Base-by-base conservation (phyloP, 2,113 vertebrate genomes). In the Corythaixoides concolor region DNA sequence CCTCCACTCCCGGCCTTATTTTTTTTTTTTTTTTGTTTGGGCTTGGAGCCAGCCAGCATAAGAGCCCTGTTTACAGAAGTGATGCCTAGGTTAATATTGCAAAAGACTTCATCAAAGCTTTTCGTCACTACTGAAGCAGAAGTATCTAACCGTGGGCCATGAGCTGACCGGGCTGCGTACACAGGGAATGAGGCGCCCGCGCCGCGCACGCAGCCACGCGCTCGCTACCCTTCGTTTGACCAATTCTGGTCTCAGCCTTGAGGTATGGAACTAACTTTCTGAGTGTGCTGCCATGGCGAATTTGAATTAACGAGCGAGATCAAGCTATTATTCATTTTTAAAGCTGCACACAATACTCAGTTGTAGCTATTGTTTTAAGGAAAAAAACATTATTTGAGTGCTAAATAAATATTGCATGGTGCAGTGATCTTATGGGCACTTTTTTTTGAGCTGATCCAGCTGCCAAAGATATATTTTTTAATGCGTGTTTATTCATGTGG, bases 41-140 rank as follows among this genome's bases (percentile, higher is more conserved):
- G 90, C 92, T 4, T 33, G 3, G 15, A 76, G 82, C 93, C 93
- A 88, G 78, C 22, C 60, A 2, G 87, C 82, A 12, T 41, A 33
- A 81, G 83, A 93, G 76, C 86, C 86, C 93, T 86, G 90, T 93
- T 94, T 90, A 52, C 89, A 92, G 76, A 89, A 92, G 78, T 49
- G 56, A 88, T 93, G 90, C 92, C 76, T 66, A 68, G 88, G 79
- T 92, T 90, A 81, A 90, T 43, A 67, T 81, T 84, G 86, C 92
- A 90, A 90, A 84, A 89, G 92, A 18, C 83, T 93, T 50, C 73
- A 87, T 81, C 64, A 81, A 84, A 86, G 90, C 56, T 76, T 68
- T 60, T 8, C 28, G 93, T 52, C 0, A 47, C 88, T 60, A 27
- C 88, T n/a, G 92, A 49, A 92, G 88, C 85, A 81, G 95, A 81